phyloP scores from a whole-genome alignment of 2,888 invertebrate genomes.

The Camponotus fellah region DNA sequence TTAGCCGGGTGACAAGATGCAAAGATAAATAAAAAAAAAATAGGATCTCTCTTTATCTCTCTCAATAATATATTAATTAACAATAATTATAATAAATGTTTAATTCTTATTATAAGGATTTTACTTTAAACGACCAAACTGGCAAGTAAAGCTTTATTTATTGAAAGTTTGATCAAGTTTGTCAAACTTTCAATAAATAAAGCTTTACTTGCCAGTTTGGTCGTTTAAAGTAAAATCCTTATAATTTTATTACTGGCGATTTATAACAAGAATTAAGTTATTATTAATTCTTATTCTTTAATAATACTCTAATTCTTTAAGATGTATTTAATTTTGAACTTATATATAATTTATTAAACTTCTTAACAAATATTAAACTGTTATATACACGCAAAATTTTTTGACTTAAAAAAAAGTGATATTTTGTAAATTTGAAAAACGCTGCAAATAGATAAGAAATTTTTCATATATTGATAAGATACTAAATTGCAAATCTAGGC shows the following conservation, averaged over 20 bases:
- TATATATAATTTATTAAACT: background rate
- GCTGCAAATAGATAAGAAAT: background rate
- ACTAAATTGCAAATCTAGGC: background rate
- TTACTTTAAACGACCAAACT: too few relatives aligned
- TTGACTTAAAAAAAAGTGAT: background rate
- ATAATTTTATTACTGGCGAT: too few relatives aligned
- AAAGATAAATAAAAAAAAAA: background rate
- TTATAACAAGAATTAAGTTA: too few relatives aligned
- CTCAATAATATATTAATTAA: background rate
- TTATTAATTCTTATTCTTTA: background rate
- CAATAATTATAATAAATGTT: background rate
- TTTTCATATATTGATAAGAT: background rate
- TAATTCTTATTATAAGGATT: background rate
- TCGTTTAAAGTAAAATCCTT: too few relatives aligned
- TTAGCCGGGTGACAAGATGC: background rate
- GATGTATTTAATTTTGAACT: background rate
- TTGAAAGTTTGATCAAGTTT: too few relatives aligned
- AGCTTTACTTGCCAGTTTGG: too few relatives aligned
- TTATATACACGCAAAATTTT: background rate
- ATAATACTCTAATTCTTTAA: background rate
- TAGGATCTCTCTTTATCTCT: background rate
- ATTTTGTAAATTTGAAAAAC: background rate
- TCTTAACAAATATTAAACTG: background rate
- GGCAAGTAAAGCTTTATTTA: too few relatives aligned
- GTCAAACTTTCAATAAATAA: too few relatives aligned